Percentiles rank a stretch among this genome's conserved stretches.
phyloP scores from a whole-genome alignment of 1,140 invertebrate species.

The Monomorium pharaonis region DNA sequence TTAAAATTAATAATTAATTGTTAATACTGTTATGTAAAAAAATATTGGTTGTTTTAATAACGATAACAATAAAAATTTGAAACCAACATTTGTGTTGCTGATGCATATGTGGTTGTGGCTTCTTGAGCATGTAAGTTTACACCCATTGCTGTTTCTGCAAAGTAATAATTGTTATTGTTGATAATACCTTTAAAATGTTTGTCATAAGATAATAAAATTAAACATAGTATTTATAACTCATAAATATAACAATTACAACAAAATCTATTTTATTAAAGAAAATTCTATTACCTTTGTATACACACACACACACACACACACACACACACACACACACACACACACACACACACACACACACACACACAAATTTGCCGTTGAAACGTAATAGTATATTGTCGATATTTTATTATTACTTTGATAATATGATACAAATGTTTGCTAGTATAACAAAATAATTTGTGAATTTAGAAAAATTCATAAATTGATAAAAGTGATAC shows the following conservation, averaged over 20 bases:
- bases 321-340: too few species aligned
- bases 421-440: neutral
- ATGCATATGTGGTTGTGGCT: slow-evolving; percentile 90
- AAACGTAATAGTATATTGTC: neutral
- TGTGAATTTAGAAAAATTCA: neutral
- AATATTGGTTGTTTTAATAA: neutral
- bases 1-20: neutral
- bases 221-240: too few species aligned
- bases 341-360: too few species aligned
- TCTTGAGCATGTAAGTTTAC: slow-evolving; percentile 90
- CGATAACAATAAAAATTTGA: neutral
- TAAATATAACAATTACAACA: neutral
- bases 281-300: neutral
- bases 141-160: slow-evolving; percentile 94
- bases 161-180: slow-evolving; percentile 36
- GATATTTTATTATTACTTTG: neutral
- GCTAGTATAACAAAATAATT: neutral
- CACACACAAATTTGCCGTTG: neutral
- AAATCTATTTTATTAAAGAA: too few species aligned
- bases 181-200: too few species aligned
- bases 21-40: neutral
- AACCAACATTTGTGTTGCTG: slow-evolving; percentile 88
- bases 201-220: too few species aligned
- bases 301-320: too few species aligned
- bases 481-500: neutral